Base-by-base conservation (phyloP, 2,113 vertebrate species). In the Amphiprion ocellaris region DNA sequence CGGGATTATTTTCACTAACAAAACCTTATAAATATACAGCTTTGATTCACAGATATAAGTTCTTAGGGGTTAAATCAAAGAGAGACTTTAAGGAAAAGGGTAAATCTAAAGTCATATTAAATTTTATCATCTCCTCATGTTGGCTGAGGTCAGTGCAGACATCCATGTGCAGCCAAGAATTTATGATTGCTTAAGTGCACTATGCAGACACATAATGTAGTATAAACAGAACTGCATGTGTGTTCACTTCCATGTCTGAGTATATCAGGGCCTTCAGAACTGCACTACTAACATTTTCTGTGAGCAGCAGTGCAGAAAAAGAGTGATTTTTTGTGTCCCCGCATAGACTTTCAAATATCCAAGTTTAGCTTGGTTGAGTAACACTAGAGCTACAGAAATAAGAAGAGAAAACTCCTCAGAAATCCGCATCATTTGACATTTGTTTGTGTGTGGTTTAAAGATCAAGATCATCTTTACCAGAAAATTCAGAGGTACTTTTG, bases 201-300 rank as follows among this genome's bases (percentile, higher is more conserved):
- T 73, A 64, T 23, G 15, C 69, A 82, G 67, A 74, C 56, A 66
- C 60, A 82, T 21, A 46, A 26, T 33, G 60, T 47, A 69, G 66
- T 66, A 52, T 81, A 79, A 81, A 81, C 58, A 65, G 28, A 77
- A 67, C 58, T 33, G 55, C 41, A 64, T 76, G 70, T 70, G 75
- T 65, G 74, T 72, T 56, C 61, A 75, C 69, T 65, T 78, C 39
- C 60, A 74, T 55, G 70, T 75, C 65, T 10, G 44, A 58, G n/a
- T 62, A 28, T 24, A 73, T 69, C 52, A 65, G 21, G n/a, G 63
- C 72, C 49, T 49, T 15, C 5, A 49, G 47, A 49, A 17, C 15
- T 15, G 11, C 6, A 49, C 47, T 5, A 49, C 33, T 10, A 37
- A 10, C 6, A 9, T 37, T 7, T 37, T 37, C 30, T 5, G 30